phyloP scores from a whole-genome alignment of 1,140 invertebrate species.

The Zophobas atratus region DNA sequence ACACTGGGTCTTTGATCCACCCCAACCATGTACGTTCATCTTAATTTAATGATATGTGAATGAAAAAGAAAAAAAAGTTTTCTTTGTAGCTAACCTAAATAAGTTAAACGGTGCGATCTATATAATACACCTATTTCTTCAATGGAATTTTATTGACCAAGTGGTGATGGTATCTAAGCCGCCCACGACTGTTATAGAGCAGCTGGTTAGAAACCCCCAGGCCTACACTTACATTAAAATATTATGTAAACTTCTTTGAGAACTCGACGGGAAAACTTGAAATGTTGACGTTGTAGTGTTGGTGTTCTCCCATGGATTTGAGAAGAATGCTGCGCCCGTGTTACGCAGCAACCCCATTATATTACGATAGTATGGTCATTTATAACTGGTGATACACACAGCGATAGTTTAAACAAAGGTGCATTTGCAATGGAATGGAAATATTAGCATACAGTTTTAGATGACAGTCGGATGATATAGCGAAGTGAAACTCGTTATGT shows the following conservation, averaged over 20 bases:
- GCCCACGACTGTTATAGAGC: slow-evolving; percentile 43
- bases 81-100: slow-evolving; percentile 35
- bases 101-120: slow-evolving; percentile 35
- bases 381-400: slow-evolving; percentile 58
- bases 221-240: slow-evolving; percentile 40
- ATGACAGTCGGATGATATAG: slow-evolving; percentile 68
- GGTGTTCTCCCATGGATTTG: background rate
- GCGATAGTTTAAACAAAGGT: slow-evolving; percentile 64
- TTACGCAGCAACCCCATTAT: slow-evolving; percentile 58
- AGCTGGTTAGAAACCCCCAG: slow-evolving; percentile 23
- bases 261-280: slow-evolving; percentile 13
- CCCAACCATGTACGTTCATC: slow-evolving; percentile 15
- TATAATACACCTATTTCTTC: slow-evolving; percentile 45
- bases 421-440: slow-evolving; percentile 65
- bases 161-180: slow-evolving; percentile 24
- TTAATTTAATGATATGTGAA: slow-evolving; percentile 45
- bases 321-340: slow-evolving; percentile 45
- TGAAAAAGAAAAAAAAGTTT: slow-evolving; percentile 32
- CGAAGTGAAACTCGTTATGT: slow-evolving; percentile 66
- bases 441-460: slow-evolving; percentile 68
- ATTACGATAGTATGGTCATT: slow-evolving; percentile 58
- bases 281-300: background rate
- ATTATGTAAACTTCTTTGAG: slow-evolving; percentile 41
- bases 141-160: slow-evolving; percentile 45
- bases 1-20: slow-evolving; percentile 24